Evolutionary conservation across 2,888 invertebrate genomes (phyloP), one percentile per base, ranked within the genome.

Genomic region (Trissolcus brochymenae): DNA sequence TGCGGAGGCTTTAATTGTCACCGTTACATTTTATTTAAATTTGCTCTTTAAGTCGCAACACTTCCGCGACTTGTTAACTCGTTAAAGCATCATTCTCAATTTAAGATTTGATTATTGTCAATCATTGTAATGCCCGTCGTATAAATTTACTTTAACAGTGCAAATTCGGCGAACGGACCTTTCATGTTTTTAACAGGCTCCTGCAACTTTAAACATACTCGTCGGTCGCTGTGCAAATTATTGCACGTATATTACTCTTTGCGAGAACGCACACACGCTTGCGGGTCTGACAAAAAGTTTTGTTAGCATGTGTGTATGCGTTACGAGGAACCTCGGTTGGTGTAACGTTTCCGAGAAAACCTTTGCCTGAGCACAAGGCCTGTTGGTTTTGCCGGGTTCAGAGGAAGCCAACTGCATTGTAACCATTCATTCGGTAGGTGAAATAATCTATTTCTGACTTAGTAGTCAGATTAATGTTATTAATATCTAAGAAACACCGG

Each of bases 361-460:
- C 53, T 64, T 51, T 46, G 16, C 46, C 50, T n/a, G 71, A 71
- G 55, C 55, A 35, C 64, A 40, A 59, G 60, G 59, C 53, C 43
- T 60, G 65, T 72, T 65, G 46, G 65, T 65, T 60, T 66, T 73
- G 51, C 40, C 41, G n/a, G 43, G 53, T 35, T 51, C 60, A 55
- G 53, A 25, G 41, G 9, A 43, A 54, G 59, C 55, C 56, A 60
- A 73, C 51, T 66, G 19, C 19, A 73, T 73, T 66, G 56, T 66
- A 61, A 35, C 56, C 49, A 61, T 73, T 73, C 73, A 66, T 73
- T 73, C 29, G 21, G 29, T 59, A 35, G 43, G 43, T 43, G 56
- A 66, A 73, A 66, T 73, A 66, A 55, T 60, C 49, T 60, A 60
- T 25, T 35, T 66, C 65, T 73, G 55, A 73, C 65, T 73, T 66